Percentiles rank a stretch among this genome's conserved stretches.
phyloP scores from a whole-genome alignment of 2,113 vertebrate genomes.

The Pipra filicauda region DNA sequence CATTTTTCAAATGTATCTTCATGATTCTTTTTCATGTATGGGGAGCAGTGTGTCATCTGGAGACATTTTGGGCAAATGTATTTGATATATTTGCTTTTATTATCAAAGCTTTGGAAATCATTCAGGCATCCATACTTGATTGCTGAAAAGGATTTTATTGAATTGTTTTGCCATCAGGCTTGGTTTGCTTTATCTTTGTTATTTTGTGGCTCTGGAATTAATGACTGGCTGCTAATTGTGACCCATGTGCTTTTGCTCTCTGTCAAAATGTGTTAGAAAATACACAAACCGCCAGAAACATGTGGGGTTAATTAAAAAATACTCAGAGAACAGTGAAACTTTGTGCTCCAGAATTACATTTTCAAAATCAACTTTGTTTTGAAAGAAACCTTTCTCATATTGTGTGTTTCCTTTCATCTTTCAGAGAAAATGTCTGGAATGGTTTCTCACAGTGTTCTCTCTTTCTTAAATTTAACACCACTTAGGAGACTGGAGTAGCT shows the following conservation, averaged over 20 bases:
- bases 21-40: background rate
- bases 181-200: background rate
- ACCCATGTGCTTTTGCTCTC: background rate
- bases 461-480: background rate
- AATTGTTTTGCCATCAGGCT: background rate
- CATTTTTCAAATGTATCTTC: background rate
- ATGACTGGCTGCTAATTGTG: background rate
- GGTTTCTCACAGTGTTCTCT: background rate
- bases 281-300: background rate
- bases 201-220: background rate
- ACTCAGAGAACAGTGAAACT: background rate
- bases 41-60: background rate
- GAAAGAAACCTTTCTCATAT: background rate
- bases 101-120: background rate
- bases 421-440: background rate
- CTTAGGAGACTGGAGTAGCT: background rate
- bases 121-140: background rate
- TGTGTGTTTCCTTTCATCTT: background rate
- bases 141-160: background rate
- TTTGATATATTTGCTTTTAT: background rate
- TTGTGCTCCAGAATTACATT: background rate
- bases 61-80: background rate
- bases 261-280: background rate
- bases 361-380: background rate
- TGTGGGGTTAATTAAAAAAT: background rate